Base-by-base conservation (phyloP, 2,797 vertebrate species). In the Onychomys leucogaster region DNA sequence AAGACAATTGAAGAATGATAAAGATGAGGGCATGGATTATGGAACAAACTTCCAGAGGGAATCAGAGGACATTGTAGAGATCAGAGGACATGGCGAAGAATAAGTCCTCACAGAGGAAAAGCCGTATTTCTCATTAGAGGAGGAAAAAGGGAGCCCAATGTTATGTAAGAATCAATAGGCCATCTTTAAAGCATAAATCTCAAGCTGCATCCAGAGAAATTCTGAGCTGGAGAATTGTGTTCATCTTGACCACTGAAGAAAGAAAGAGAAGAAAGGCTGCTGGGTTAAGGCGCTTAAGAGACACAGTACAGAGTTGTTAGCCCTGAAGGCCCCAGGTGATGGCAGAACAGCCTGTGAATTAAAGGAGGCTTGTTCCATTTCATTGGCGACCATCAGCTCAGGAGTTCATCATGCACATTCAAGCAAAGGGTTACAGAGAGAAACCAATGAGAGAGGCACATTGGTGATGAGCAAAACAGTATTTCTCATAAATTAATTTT, bases 171-270 rank as follows among this genome's bases (percentile, higher is more conserved):
- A 92, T 57, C 69, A 84, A 49, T 52, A 75, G 63, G 67, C 77
- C 83, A 71, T 89, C 67, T 93, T 91, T 75, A 67, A 16, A 85
- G 84, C 61, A 75, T 82, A 89, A 69, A 86, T 57, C 59, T 95
- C 92, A 52, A 37, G 10, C 27, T 96, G 55, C 37, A 65, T 59
- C 81, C 43, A 92, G 57, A 96, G 59, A 96, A 94, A 95, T 80
- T 85, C 69, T 92, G 75, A 80, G n/a, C 46, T 78, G 34, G 94
- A 85, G 71, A 92, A 82, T 94, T 82, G 78, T 59, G 25, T 41
- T 78, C 52, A 41, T 34, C 37, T 86, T 92, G 52, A 83, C 69
- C 6, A 80, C 69, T 80, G 65, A 55, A 29, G 57, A 92, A 90
- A 94, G 37, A 96, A 95, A 76, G 69, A 43, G 67, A 82, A n/a